Conservation (phyloP, 2,888 invertebrate genomes). For the Campopleginae sp. region DNA sequence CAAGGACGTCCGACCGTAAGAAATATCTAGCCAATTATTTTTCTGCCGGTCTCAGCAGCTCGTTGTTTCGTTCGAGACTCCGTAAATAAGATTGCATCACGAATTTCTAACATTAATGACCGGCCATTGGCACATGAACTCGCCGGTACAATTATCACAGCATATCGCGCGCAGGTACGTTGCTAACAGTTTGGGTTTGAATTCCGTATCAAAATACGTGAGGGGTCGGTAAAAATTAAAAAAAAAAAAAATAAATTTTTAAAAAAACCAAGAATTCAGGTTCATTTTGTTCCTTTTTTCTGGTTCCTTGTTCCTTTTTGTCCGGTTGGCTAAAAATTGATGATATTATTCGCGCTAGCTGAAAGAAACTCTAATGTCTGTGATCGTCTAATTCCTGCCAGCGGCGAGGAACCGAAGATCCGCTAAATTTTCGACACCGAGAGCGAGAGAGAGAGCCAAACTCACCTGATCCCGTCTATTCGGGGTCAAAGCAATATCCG, state of each 20-base stretch:
- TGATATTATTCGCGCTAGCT: constrained; percentile 40
- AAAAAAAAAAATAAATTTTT: constrained; percentile 16
- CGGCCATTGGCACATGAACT: not conserved
- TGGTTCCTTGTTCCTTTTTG: constrained; percentile 7
- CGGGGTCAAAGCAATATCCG: constrained; percentile 31
- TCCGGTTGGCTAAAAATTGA: constrained; percentile 24
- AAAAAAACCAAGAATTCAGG: constrained; percentile 22
- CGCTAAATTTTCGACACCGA: constrained; percentile 16
- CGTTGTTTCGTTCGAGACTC: not conserved
- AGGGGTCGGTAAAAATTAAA: not conserved
- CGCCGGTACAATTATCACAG: not conserved
- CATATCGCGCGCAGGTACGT: not conserved
- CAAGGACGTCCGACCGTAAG: not conserved
- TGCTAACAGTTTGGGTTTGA: constrained; percentile 20
- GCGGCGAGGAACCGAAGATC: constrained; percentile 37
- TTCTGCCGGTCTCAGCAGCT: not conserved
- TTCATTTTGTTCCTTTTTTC: not conserved
- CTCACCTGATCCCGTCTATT: constrained; percentile 19
- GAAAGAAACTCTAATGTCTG: constrained; percentile 36
- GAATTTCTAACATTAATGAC: constrained; percentile 38
- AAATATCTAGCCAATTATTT: not conserved
- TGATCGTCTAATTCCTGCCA: constrained; percentile 45
- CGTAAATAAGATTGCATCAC: constrained; percentile 6
- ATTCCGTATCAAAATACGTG: constrained; percentile 30
- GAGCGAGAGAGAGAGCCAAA: constrained; percentile 5